Evolutionary conservation across 1,140 invertebrate genomes (phyloP), one percentile per base, ranked within the genome.

Genomic region (Halesus radiatus): DNA sequence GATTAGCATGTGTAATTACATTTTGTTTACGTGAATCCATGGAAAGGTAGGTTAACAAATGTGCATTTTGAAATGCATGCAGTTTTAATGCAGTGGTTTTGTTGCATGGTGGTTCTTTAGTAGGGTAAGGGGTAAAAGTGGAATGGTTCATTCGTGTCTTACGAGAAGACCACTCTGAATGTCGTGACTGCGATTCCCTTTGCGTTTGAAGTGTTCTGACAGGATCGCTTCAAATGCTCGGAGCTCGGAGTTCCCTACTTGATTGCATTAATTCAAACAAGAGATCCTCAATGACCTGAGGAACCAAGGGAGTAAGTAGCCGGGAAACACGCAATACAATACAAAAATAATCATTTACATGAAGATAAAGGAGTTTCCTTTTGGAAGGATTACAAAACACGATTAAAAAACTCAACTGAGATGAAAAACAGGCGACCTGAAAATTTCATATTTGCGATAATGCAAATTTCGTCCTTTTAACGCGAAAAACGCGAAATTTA

Each of bases 181-280:
- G 72, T 58, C 72, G 72, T 75, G 72, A 75, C 72, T 58, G 7
- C n/a, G 53, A 56, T 75, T 32, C 54, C 62, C 62, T 66, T 72
- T 75, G 54, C 54, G 72, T 75, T 75, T 75, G 53, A 32, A 75
- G 54, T 37, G 26, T 58, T 29, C 54, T 75, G 72, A 56, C 72
- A 75, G 72, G 26, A 75, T 75, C 72, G 72, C 72, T 75, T 60
- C 54, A 75, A 75, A 54, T 60, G 72, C 18, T 20, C 8, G 26
- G 29, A 75, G 72, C 18, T 20, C 8, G 26, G 29, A 75, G 32
- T 23, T 18, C 29, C 26, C 70, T 18, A 75, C 22, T 75, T 75
- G 72, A 75, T 75, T 75, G 72, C 54, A 75, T 60, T 75, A 56
- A 75, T 58, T 75, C 72, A 75, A 75, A 75, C 72, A 75, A 75